Evolutionary conservation across 2,888 invertebrate genomes (phyloP), one percentile per base, ranked within the genome.

Genomic region (Zaprionus lineosus): DNA sequence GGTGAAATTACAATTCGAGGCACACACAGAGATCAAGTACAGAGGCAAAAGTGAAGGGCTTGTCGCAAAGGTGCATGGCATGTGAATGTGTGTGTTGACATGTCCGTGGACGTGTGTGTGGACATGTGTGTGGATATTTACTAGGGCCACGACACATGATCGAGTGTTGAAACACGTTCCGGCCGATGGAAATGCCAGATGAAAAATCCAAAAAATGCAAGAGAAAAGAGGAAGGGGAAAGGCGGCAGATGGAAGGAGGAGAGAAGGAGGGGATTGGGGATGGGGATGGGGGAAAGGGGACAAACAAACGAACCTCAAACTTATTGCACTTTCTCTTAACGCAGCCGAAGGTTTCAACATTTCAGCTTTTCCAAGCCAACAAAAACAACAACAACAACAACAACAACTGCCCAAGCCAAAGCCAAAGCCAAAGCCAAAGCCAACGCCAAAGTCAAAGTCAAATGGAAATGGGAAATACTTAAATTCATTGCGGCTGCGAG

Each of bases 1-100:
- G 50, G 64, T 52, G 81, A 83, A 79, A 70, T 78, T 83, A 67
- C 53, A 46, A 83, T 83, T 65, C 83, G 34, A 58, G 56, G 58
- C 76, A 75, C 73, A 59, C 29, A 52, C n/a, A n/a, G n/a, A 57
- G 64, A 58, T 60, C 69, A 64, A 64, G 65, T 61, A 55, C 31
- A 56, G 31, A 34, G 48, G 47, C 28, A 29, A 75, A 82, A 67
- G 76, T 70, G 83, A 78, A 78, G 78, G 78, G 78, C 76, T 78
- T 67, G 84, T 55, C 75, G 59, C 14, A 37, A n/a, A 12, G 1
- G 12, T 29, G 37, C 39, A 4, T 9, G 28, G 29, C 9, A 18
- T 39, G 39, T 14, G 16, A 24, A 21, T 37, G n/a, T n/a, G n/a
- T n/a, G n/a, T n/a, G n/a, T n/a, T n/a, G n/a, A n/a, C n/a, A n/a